A percentile compares a stretch with the other conserved stretches of the same genome.
Conservation (phyloP, 2,888 invertebrate species). For the Drosophila nr. perissopoda region DNA sequence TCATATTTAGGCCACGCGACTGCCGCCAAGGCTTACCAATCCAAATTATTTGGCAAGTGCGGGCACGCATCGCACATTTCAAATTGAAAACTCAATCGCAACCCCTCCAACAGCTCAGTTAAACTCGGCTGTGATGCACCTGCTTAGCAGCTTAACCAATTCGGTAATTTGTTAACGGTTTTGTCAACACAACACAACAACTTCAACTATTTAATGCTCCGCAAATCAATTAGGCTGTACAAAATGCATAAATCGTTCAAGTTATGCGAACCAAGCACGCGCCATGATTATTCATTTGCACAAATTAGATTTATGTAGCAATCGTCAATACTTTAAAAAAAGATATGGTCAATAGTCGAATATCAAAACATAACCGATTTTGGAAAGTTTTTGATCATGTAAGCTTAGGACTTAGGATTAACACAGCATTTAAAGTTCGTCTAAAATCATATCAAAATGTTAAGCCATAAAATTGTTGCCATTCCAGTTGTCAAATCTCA, state of each 20-base stretch:
- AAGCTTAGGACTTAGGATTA: not conserved
- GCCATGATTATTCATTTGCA: slow-evolving; percentile 42
- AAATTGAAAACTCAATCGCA: slow-evolving; percentile 54
- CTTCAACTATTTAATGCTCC: slow-evolving; percentile 38
- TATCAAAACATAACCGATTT: not conserved
- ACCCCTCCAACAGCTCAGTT: slow-evolving; percentile 16
- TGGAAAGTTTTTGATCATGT: not conserved
- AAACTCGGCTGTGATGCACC: slow-evolving; percentile 51
- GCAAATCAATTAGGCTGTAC: slow-evolving; percentile 70
- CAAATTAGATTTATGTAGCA: slow-evolving; percentile 44
- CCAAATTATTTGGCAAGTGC: slow-evolving; percentile 70
- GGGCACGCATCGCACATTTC: slow-evolving; percentile 69
- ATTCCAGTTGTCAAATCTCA: not conserved
- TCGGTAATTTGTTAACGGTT: slow-evolving; percentile 37
- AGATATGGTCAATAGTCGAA: not conserved
- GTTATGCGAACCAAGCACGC: slow-evolving; percentile 61
- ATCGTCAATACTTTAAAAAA: not conserved
- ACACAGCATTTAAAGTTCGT: not conserved
- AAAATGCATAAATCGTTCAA: slow-evolving; percentile 63
- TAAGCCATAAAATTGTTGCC: not conserved
- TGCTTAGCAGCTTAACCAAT: slow-evolving; percentile 46
- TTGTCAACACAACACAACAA: slow-evolving; percentile 7
- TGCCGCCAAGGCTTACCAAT: slow-evolving; percentile 62
- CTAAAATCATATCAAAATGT: not conserved
- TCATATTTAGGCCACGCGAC: slow-evolving; percentile 75